A percentile compares a stretch with the other conserved stretches of the same genome.
phyloP scores from a whole-genome alignment of 2,797 vertebrate species.

The Gobionotothen gibberifrons region DNA sequence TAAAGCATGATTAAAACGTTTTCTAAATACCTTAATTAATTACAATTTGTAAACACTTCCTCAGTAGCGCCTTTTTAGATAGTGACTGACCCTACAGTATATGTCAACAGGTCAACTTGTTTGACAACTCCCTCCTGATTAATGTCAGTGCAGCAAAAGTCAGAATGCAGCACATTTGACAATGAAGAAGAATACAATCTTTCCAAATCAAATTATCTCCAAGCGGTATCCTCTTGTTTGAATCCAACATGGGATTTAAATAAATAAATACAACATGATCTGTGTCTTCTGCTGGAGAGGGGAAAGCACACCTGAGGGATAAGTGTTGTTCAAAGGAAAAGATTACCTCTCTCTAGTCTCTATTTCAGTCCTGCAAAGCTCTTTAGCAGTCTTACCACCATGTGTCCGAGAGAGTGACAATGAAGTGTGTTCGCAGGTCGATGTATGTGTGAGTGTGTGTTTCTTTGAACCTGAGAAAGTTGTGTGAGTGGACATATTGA shows the following conservation, averaged over 20 bases:
- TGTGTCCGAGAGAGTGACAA: slow-evolving; percentile 59
- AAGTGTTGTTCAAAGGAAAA: slow-evolving; percentile 71
- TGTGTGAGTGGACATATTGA: slow-evolving; percentile 28
- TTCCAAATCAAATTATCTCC: background rate
- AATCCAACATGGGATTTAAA: background rate
- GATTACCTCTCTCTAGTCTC: slow-evolving; percentile 83
- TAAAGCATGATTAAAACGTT: background rate
- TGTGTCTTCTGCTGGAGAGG: slow-evolving; percentile 17
- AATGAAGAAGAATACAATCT: background rate
- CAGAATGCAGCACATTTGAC: background rate
- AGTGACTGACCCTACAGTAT: background rate
- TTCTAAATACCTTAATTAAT: background rate
- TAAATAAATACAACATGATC: slow-evolving; percentile 10
- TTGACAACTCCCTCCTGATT: background rate
- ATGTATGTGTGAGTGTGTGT: slow-evolving; percentile 27
- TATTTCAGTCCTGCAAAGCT: slow-evolving; percentile 85
- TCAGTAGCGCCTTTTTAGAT: background rate
- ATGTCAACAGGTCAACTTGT: background rate
- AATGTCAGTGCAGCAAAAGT: background rate
- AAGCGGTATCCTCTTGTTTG: background rate
- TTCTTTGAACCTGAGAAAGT: slow-evolving; percentile 24
- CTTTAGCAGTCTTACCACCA: slow-evolving; percentile 79
- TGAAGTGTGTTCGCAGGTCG: slow-evolving; percentile 25
- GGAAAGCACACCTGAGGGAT: slow-evolving; percentile 70
- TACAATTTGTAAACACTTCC: background rate